Conservation (phyloP, 64 coral and sea anemone genomes). For the Catalaphyllia jardinei region DNA sequence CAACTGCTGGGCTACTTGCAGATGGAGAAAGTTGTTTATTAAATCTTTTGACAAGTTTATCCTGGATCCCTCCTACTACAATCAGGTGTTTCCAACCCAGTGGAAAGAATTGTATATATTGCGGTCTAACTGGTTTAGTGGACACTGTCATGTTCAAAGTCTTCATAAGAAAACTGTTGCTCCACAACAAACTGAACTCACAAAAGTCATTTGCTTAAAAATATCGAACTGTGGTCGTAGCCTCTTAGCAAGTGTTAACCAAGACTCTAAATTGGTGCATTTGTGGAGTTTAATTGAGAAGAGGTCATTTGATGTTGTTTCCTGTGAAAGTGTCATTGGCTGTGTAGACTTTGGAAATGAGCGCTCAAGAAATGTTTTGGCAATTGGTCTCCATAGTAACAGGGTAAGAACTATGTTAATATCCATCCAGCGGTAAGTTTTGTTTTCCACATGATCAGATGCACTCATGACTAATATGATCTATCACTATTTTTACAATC, state of each 20-base stretch:
- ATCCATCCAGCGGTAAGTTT: background rate
- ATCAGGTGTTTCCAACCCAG: slow-evolving; percentile 73
- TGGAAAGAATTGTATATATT: slow-evolving; percentile 92
- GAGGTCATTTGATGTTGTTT: slow-evolving; percentile 43
- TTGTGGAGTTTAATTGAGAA: slow-evolving; percentile 79
- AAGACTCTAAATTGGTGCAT: slow-evolving; percentile 62
- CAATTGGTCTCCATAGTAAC: slow-evolving; percentile 74
- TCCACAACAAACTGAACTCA: slow-evolving; percentile 9
- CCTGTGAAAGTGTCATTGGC: slow-evolving; percentile 56
- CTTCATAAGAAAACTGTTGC: slow-evolving; percentile 52
- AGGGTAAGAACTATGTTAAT: slow-evolving; percentile 40
- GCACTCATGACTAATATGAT: no score
- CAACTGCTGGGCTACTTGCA: slow-evolving; percentile 19
- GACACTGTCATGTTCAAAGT: slow-evolving; percentile 91
- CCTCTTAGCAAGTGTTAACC: slow-evolving; percentile 73
- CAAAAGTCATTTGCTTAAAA: slow-evolving; percentile 74
- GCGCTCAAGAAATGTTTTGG: slow-evolving; percentile 66
- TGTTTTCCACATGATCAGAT: background rate
- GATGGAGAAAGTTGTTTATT: slow-evolving; percentile 92
- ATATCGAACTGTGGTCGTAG: slow-evolving; percentile 87
- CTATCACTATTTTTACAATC: no score
- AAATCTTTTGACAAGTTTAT: slow-evolving; percentile 79
- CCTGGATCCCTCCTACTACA: slow-evolving; percentile 65
- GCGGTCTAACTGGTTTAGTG: slow-evolving; percentile 91
- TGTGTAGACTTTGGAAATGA: slow-evolving; percentile 87